Base-by-base conservation (phyloP, 2,888 invertebrate species). In the Myathropa florea region DNA sequence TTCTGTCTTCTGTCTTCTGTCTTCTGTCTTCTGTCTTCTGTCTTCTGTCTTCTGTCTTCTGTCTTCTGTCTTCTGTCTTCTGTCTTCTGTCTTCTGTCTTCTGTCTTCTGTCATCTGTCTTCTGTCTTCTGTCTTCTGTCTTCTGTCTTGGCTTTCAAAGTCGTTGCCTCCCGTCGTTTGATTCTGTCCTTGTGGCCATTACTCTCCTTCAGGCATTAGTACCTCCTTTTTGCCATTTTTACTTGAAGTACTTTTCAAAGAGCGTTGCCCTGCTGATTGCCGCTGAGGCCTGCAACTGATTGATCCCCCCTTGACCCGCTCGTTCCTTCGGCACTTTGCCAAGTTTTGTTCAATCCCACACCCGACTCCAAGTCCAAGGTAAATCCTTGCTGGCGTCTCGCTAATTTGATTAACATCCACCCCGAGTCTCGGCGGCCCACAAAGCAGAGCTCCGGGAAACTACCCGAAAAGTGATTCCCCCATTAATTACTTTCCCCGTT, bases 401-500 rank as follows among this genome's bases (percentile, higher is more conserved):
- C 78, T 71, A 71, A 78, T 78, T 64, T 78, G 57, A 71, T 71
- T 64, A 78, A 71, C 71, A 71, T 57, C 63, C 23, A 81, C 55
- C 36, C 7, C 23, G 18, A 71, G 39, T 14, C 18, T 21, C 14
- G 21, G 10, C 61, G 55, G 53, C 18, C 14, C 70, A 36, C 53
- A 64, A 67, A 67, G 60, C 30, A 53, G 39, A 55, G 23, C 24
- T 7, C 36, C 12, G 18, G 53, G 14, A 71, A 76, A 82, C 65
- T 64, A 65, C 70, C 57, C 61, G 84, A 76, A 76, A 84, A 80
- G 65, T 84, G 71, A 81, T 85, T 85, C 24, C 84, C 67, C 39
- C 76, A 81, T 77, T 77, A 76, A 85, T 85, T 85, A 85, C 65
- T 85, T 81, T 60, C 76, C 68, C 71, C 80, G 67, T 80, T 61